Evolutionary conservation across 1,140 invertebrate species (phyloP).

Genomic region (Marisa cornuarietis): DNA sequence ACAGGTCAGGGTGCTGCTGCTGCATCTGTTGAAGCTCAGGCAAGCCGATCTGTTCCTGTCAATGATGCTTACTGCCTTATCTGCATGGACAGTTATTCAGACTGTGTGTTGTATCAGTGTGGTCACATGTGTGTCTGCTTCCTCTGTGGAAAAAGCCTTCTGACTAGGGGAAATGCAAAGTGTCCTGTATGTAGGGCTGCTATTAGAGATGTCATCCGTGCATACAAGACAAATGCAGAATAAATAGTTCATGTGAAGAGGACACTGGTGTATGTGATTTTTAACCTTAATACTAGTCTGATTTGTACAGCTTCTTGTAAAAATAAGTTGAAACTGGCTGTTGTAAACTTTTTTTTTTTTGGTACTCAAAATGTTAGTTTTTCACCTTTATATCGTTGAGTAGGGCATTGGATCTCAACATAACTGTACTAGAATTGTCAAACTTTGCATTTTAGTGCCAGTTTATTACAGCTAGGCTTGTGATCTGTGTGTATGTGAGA

Average conservation of each 20-base stretch:
- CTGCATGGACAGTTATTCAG: conserved; percentile 58
- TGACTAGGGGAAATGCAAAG: conserved; percentile 42
- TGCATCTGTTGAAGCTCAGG: conserved; percentile 2
- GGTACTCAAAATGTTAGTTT: no score
- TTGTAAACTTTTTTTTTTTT: no score
- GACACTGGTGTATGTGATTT: no score
- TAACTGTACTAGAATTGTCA: no score
- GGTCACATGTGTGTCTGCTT: conserved; percentile 65
- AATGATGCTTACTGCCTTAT: conserved; percentile 61
- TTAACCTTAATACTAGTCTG: no score
- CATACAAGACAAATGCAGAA: conserved; percentile 56
- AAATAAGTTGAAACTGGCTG: no score
- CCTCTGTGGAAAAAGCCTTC: conserved; percentile 56
- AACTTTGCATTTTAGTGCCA: no score
- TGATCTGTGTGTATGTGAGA: no score
- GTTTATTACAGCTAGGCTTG: no score
- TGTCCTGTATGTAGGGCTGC: conserved; percentile 65
- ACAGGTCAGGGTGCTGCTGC: conserved; percentile 23
- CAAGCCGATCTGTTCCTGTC: conserved; percentile 38
- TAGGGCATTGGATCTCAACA: no score
- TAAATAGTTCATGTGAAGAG: conserved; percentile 22
- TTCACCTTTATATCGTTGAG: no score
- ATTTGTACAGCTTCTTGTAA: no score
- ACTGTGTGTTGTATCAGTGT: conserved; percentile 65
- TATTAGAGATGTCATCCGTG: conserved; percentile 62